Percentiles rank a stretch among this genome's conserved stretches.
These are phyloP conservation scores for Leptinotarsa defecta DNA, from an alignment of 1,140 invertebrate species.

Conservation along the genomic window DNA sequence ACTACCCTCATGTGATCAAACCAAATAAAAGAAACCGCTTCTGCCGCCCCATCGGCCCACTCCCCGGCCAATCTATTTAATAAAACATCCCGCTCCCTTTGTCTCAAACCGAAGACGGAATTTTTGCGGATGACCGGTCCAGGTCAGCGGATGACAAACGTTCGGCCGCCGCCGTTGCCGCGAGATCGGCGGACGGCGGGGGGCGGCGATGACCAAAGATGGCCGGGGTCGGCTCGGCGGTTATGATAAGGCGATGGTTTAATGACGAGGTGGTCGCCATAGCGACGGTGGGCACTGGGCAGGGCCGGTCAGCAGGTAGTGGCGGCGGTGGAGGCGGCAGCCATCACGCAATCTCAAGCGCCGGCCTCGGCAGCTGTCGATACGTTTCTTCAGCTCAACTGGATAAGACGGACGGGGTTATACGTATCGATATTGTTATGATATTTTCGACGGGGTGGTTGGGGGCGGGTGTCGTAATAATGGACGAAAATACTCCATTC, in stretches of 20 bases:
- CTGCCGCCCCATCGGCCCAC: too few species aligned
- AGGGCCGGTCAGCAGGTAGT: constrained; percentile 56
- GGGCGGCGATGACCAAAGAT: constrained; percentile 57
- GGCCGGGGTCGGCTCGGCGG: constrained; percentile 56
- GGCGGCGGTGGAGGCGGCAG: constrained; percentile 49
- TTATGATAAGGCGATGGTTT: constrained; percentile 62
- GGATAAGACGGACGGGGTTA: neutral
- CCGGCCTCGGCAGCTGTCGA: constrained; percentile 18
- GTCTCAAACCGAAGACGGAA: constrained; percentile 18
- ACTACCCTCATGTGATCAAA: too few species aligned
- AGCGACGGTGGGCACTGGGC: constrained; percentile 56
- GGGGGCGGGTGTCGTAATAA: too few species aligned
- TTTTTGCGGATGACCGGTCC: constrained; percentile 21
- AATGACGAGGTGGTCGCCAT: constrained; percentile 59
- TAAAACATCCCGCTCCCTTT: neutral
- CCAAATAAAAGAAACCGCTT: too few species aligned
- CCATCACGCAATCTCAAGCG: constrained; percentile 58
- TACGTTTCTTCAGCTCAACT: constrained; percentile 6
- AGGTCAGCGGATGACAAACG: constrained; percentile 24
- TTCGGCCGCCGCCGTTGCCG: constrained; percentile 15
- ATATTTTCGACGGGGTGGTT: too few species aligned
- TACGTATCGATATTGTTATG: neutral
- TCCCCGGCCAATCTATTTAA: too few species aligned
- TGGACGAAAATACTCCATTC: too few species aligned
- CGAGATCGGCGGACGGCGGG: constrained; percentile 31